Evolutionary conservation across 2,797 vertebrate species (phyloP), one percentile per base, ranked within the genome.

Genomic region (Netta rufina): DNA sequence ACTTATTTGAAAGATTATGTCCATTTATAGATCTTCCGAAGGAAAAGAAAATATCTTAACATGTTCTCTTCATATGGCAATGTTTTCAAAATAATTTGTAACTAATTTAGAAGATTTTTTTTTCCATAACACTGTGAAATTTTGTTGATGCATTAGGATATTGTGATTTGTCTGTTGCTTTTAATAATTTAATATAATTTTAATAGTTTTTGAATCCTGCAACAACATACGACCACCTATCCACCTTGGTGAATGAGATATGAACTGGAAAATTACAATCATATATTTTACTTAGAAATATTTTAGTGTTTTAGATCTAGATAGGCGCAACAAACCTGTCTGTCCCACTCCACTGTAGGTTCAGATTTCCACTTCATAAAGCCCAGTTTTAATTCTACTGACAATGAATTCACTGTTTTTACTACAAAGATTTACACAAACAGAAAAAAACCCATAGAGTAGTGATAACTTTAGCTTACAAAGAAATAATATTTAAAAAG

Each of bases 331-430:
- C 61, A 73, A 41, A 36, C n/a, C 57, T 70, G 15, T n/a, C 38
- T 75, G 64, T 88, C 11, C 21, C 73, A 45, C 38, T 90, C 36
- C n/a, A 57, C 49, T 65, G 43, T 64, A 87, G 67, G 14, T 21
- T 95, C 57, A 80, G 28, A 28, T 79, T 90, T 92, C 65, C 67
- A 88, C 39, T 85, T n/a, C 56, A 56, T 19, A 82, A 82, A 84
- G n/a, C 21, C 32, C 41, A 39, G 21, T 74, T 94, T 82, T 32
- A 57, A 9, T 43, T 56, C 36, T 57, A 72, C 28, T 64, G 57
- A 84, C 47, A 84, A 27, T 11, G 36, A 93, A 81, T 49, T 84
- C 30, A 47, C 38, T 73, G 24, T 47, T 80, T 87, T 78, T n/a
- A 53, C 6, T 16, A 62, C 78, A 25, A 69, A 60, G 56, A 88